Conservation (phyloP, 2,888 invertebrate genomes). For the Habroteleia sp. region DNA sequence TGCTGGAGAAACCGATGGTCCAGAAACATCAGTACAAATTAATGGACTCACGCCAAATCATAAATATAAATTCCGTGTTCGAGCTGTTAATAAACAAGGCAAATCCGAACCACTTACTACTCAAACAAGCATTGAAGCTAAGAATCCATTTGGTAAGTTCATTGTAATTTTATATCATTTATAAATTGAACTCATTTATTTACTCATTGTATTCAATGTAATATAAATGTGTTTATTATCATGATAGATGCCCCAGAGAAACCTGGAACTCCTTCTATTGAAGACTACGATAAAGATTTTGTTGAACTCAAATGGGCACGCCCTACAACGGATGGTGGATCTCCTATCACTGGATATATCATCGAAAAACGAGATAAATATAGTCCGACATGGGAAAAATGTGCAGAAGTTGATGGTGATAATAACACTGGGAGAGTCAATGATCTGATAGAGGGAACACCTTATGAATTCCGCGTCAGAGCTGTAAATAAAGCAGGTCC, state of each 20-base stretch:
- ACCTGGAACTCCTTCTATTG: slow-evolving; percentile 93
- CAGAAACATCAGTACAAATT: slow-evolving; percentile 88
- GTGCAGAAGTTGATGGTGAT: slow-evolving; percentile 94
- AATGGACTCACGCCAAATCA: slow-evolving; percentile 94
- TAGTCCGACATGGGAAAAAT: slow-evolving; percentile 95
- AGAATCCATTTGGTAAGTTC: slow-evolving; percentile 95
- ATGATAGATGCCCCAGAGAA: slow-evolving; percentile 84
- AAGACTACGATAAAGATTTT: slow-evolving; percentile 96
- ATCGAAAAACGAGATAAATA: slow-evolving; percentile 96
- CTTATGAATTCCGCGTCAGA: slow-evolving; percentile 93
- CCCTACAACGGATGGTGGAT: slow-evolving; percentile 93
- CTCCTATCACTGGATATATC: slow-evolving; percentile 95
- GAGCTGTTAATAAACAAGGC: slow-evolving; percentile 98
- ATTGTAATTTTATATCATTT: neutral
- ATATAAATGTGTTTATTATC: neutral
- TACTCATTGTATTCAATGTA: neutral
- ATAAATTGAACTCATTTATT: neutral
- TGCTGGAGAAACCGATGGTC: slow-evolving; percentile 95
- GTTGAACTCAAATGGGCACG: slow-evolving; percentile 96
- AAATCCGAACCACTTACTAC: slow-evolving; percentile 96
- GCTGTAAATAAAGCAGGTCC: slow-evolving; percentile 96
- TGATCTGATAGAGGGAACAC: slow-evolving; percentile 94
- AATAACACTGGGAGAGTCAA: slow-evolving; percentile 91
- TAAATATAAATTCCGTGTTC: slow-evolving; percentile 98
- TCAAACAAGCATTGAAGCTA: slow-evolving; percentile 93